Evolutionary conservation across 2,888 invertebrate species (phyloP), one percentile per base, ranked within the genome.

Genomic region (Monopis laevigella): DNA sequence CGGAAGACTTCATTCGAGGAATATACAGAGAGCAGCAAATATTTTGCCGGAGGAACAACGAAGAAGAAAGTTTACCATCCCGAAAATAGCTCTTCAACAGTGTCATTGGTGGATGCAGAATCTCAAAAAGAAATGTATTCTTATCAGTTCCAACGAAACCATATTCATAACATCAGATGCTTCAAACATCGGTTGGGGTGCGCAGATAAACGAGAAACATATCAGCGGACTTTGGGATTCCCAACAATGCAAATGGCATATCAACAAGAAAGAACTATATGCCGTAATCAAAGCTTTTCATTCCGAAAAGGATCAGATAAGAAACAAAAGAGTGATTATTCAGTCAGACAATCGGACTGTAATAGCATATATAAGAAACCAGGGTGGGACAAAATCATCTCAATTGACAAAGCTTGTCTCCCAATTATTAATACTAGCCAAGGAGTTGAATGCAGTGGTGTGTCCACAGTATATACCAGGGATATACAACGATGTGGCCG

Each of bases 291-390:
- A 43, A 16, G 41, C 34, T 2, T 24, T 45, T 18, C 39, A 35
- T n/a, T 13, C 12, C n/a, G 34, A 40, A 14, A 30, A 24, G 3
- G 16, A 14, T 5, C 13, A 6, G 14, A 27, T 42, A 14, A 11
- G 26, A 16, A 32, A 34, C 14, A 16, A 24, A 7, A 38, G 29
- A 5, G 24, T 44, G 6, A 16, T 41, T 8, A n/a, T 48, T 4
- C 50, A 52, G 12, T 43, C 48, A 14, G 52, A 51, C 50, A 51
- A 48, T 24, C 35, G 35, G 13, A 45, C 53, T 2, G 36, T 45
- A 10, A 46, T 41, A 1, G 43, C 50, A 2, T 51, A 50, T 35
- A 41, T 52, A 6, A 44, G 39, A 1, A 52, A 50, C 13, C 44
- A 52, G 19, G 51, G 51, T 1, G 51, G 51, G 1, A 50, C 51